Evolutionary conservation across 2,797 vertebrate genomes (phyloP).

Genomic region (Hozukius guyotensis): DNA sequence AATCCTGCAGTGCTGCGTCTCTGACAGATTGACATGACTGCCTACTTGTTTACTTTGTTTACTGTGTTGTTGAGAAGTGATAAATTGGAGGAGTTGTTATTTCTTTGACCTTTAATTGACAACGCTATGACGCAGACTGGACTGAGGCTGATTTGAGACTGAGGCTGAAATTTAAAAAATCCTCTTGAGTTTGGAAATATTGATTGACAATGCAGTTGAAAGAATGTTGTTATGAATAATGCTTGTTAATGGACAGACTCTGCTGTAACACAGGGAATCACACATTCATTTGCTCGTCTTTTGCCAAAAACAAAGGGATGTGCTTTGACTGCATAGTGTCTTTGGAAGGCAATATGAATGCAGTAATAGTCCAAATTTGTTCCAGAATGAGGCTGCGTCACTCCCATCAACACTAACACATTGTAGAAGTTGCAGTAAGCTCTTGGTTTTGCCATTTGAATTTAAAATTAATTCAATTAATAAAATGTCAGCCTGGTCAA

Average conservation of each 20-base stretch:
- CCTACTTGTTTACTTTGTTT: slow-evolving; percentile 10
- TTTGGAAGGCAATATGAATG: not conserved
- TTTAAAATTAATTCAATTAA: not conserved
- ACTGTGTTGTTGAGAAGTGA: not conserved
- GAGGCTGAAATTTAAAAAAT: not conserved
- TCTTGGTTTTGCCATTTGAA: not conserved
- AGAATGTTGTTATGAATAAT: slow-evolving; percentile 32
- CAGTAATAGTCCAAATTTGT: not conserved
- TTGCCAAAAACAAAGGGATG: not conserved
- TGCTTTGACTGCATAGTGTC: slow-evolving; percentile 13
- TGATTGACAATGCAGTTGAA: slow-evolving; percentile 31
- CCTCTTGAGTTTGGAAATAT: slow-evolving; percentile 27
- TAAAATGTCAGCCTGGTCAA: not conserved
- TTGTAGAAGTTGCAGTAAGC: not conserved
- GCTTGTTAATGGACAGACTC: slow-evolving; percentile 10
- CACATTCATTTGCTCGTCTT: not conserved
- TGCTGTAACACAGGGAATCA: not conserved
- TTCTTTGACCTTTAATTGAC: slow-evolving; percentile 44
- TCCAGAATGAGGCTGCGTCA: not conserved
- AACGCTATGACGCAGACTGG: not conserved
- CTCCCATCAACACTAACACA: not conserved
- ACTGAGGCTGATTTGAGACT: not conserved
- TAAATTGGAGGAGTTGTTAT: slow-evolving; percentile 10
- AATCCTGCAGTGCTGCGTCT: slow-evolving; percentile 4
- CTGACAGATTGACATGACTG: slow-evolving; percentile 2